These are phyloP conservation scores for Lithobates pipiens DNA, from an alignment of 2,797 vertebrate species.

Conservation along the genomic window DNA sequence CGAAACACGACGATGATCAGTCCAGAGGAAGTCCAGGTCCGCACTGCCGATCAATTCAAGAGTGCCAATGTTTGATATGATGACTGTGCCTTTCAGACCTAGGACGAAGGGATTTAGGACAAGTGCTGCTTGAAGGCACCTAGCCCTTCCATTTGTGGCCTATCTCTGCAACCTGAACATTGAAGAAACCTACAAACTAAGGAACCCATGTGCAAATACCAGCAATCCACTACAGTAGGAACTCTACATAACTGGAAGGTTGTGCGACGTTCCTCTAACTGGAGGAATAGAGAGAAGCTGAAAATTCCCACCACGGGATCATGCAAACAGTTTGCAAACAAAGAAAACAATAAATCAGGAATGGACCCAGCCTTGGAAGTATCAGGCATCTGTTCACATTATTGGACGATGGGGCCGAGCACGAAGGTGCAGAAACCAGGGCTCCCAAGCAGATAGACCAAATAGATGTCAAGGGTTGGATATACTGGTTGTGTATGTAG, in stretches of 20 bases:
- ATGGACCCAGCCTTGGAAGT: no score
- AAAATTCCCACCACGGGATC: not conserved
- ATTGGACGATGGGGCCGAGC: no score
- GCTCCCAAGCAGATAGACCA: not conserved
- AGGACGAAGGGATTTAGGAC: not conserved
- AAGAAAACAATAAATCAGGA: no score
- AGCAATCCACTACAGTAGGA: not conserved
- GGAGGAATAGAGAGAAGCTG: not conserved
- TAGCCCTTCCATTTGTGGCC: not conserved
- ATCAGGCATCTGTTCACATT: no score
- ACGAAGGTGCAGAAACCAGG: no score
- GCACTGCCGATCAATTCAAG: not conserved
- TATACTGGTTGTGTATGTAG: not conserved
- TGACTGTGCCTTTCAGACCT: constrained; percentile 13
- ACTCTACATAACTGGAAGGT: no score
- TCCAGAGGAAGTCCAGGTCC: not conserved
- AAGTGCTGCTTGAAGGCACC: not conserved
- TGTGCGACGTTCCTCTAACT: no score
- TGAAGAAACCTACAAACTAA: not conserved
- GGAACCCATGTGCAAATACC: not conserved
- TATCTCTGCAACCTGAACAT: not conserved
- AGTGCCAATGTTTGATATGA: not conserved
- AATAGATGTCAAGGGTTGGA: not conserved
- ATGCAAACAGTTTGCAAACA: no score
- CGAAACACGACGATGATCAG: not conserved